phyloP scores from a whole-genome alignment of 1,140 invertebrate species.

The Laupala kohalensis region DNA sequence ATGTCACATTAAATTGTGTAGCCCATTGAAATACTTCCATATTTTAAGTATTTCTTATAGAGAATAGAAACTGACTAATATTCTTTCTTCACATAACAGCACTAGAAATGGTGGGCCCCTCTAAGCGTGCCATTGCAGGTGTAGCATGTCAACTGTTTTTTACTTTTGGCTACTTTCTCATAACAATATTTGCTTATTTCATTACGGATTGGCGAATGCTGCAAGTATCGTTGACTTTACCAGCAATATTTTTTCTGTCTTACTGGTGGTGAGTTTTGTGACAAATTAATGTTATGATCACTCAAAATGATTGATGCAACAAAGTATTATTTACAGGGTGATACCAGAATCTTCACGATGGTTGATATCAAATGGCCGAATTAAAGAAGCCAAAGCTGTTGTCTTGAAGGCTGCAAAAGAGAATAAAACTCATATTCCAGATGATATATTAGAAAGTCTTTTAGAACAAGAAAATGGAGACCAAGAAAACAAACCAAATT shows the following conservation, averaged over 20 bases:
- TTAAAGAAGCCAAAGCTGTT: constrained; percentile 51
- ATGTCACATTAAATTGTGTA: no score
- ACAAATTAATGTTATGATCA: neutral
- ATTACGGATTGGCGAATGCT: constrained; percentile 25
- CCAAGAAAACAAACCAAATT: neutral
- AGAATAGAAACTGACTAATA: no score
- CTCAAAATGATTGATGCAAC: no score
- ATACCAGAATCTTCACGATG: constrained; percentile 73
- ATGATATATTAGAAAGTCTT: constrained; percentile 38
- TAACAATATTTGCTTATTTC: neutral
- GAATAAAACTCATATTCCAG: constrained; percentile 44
- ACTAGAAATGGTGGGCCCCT: neutral
- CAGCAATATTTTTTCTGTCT: constrained; percentile 51
- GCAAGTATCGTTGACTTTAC: constrained; percentile 53
- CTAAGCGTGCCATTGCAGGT: neutral
- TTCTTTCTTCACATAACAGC: neutral
- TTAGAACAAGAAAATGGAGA: constrained; percentile 20
- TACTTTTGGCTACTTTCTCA: neutral
- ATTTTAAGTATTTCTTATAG: no score
- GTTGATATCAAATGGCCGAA: constrained; percentile 62
- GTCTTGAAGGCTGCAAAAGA: constrained; percentile 53
- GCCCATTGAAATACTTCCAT: no score
- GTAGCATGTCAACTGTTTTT: neutral
- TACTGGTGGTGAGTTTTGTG: constrained; percentile 58
- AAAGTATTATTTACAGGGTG: constrained; percentile 37